Percentiles rank a stretch among this genome's conserved stretches.
These are phyloP conservation scores for Proales similis DNA, from an alignment of 1,140 invertebrate species.

Conservation along the genomic window DNA sequence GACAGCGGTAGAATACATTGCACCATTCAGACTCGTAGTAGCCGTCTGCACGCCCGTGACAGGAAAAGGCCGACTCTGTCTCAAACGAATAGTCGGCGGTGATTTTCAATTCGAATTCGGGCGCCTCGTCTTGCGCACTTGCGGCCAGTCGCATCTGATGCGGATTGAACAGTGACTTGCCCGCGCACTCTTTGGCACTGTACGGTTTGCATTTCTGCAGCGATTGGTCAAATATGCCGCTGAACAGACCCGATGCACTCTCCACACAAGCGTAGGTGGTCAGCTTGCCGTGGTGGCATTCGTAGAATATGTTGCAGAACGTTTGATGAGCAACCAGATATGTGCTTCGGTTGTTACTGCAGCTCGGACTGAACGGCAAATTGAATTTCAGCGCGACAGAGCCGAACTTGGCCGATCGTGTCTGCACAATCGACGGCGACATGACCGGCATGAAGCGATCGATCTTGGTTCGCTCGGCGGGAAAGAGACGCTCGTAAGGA, in stretches of 20 bases:
- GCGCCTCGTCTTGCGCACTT: not conserved
- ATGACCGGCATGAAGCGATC: not conserved
- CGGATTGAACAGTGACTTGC: not conserved
- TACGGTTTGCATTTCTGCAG: slow-evolving; percentile 10
- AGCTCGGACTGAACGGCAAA: not conserved
- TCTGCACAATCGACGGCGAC: slow-evolving; percentile 8
- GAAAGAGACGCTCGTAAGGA: slow-evolving; percentile 33
- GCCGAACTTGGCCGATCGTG: slow-evolving; percentile 5
- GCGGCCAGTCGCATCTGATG: not conserved
- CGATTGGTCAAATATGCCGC: slow-evolving; percentile 4
- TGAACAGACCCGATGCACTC: slow-evolving; percentile 1
- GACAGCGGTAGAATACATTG: slow-evolving; percentile 36
- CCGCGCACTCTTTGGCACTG: slow-evolving; percentile 10
- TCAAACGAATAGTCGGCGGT: slow-evolving; percentile 29
- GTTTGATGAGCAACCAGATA: slow-evolving; percentile 11
- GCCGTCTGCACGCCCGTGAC: slow-evolving; percentile 13
- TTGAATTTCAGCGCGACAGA: slow-evolving; percentile 1
- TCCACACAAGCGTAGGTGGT: slow-evolving; percentile 29
- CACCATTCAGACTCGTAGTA: slow-evolving; percentile 39
- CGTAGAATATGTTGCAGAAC: slow-evolving; percentile 34
- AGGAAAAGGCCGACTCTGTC: slow-evolving; percentile 24
- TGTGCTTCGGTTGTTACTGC: slow-evolving; percentile 3
- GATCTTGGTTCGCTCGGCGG: not conserved
- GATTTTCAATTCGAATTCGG: slow-evolving; percentile 3
- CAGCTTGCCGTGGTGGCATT: slow-evolving; percentile 8